These are phyloP conservation scores for Sorex maritimensis DNA, from an alignment of 2,797 vertebrate species.

Conservation along the genomic window DNA sequence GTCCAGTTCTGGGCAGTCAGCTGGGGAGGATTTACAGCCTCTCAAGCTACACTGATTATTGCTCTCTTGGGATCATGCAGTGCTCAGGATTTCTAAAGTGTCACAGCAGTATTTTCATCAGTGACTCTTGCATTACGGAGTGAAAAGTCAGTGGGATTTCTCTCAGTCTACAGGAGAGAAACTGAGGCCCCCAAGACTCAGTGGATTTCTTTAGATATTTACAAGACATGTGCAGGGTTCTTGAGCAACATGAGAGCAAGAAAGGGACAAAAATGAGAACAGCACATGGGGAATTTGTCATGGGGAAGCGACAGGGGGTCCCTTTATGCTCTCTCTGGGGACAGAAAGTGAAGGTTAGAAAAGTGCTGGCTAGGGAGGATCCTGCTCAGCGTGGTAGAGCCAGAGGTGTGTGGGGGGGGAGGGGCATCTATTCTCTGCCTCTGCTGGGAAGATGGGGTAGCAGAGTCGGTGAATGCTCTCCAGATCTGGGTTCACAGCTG, in stretches of 20 bases:
- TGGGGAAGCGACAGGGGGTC: background rate
- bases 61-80: constrained; percentile 65
- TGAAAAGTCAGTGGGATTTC: background rate
- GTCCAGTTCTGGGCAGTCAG: constrained; percentile 44
- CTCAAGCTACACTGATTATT: constrained; percentile 67
- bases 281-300: background rate
- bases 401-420: background rate
- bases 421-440: background rate
- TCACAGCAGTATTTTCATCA: background rate
- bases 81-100: constrained; percentile 24
- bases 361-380: accelerated
- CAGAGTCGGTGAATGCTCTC: background rate
- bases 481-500: background rate
- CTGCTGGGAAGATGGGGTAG: background rate
- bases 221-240: background rate
- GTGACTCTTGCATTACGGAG: background rate
- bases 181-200: background rate
- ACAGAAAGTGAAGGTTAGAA: background rate
- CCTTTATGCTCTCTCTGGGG: background rate
- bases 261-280: background rate
- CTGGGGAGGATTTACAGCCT: constrained; percentile 77
- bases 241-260: background rate
- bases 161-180: background rate
- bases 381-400: background rate
- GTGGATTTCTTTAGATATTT: background rate